Percentiles rank a stretch among this genome's conserved stretches.
These are phyloP conservation scores for Lepilemur ruficaudatus DNA, from an alignment of 2,797 vertebrate genomes.

Conservation along the genomic window DNA sequence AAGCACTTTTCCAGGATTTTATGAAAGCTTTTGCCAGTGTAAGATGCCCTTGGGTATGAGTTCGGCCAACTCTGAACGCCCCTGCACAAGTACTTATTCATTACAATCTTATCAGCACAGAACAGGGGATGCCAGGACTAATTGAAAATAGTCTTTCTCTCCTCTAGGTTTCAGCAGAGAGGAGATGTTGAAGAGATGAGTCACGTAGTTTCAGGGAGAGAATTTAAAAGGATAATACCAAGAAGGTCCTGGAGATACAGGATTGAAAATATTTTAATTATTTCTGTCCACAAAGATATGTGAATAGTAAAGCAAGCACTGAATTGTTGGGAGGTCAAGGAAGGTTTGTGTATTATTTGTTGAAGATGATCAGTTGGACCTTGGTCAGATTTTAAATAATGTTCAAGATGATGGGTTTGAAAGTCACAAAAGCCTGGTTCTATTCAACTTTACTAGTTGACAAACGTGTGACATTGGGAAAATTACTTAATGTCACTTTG, in stretches of 20 bases:
- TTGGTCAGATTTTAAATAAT: background rate
- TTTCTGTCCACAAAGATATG: background rate
- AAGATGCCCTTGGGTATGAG: background rate
- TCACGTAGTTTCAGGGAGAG: conserved; percentile 19
- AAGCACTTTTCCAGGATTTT: background rate
- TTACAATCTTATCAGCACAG: conserved; percentile 53
- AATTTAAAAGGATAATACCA: background rate
- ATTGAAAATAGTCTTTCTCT: conserved; percentile 56
- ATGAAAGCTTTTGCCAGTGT: background rate
- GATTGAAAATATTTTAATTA: conserved; percentile 23
- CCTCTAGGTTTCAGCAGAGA: background rate
- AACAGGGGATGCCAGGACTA: background rate
- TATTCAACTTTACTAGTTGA: background rate
- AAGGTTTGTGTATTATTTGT: background rate
- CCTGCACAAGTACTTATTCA: background rate
- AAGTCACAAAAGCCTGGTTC: background rate
- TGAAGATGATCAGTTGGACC: background rate
- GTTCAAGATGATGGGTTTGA: background rate
- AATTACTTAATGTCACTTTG: background rate
- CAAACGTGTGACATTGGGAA: background rate
- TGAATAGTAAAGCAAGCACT: background rate
- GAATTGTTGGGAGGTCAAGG: background rate
- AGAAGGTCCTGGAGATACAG: background rate
- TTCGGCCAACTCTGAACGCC: background rate
- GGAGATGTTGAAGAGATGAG: conserved; percentile 25